phyloP scores from a whole-genome alignment of 2,797 vertebrate species.

The Gallinago nigripennis region DNA sequence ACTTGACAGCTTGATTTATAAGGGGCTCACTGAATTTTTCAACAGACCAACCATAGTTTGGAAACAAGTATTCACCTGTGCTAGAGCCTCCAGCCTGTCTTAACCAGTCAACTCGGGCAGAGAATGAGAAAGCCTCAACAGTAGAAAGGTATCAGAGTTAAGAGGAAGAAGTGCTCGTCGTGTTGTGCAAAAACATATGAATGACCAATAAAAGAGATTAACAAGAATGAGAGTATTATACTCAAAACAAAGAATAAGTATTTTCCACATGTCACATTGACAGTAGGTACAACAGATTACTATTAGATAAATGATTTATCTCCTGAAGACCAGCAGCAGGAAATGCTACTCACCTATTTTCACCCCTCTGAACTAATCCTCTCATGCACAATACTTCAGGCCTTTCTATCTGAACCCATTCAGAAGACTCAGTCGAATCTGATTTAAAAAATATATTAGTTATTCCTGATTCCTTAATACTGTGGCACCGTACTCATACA shows the following conservation, averaged over 20 bases:
- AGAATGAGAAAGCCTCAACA: background rate
- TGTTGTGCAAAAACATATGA: background rate
- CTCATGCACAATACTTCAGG: background rate
- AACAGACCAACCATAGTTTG: conserved; percentile 29
- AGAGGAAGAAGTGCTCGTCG: background rate
- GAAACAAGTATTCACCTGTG: conserved; percentile 48
- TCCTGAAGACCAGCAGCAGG: background rate
- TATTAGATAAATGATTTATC: background rate
- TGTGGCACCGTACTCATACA: background rate
- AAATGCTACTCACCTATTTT: background rate
- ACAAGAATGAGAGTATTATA: background rate
- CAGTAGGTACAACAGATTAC: background rate
- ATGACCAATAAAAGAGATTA: background rate
- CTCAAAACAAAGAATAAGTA: background rate
- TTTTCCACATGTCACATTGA: background rate
- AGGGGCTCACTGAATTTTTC: conserved; percentile 56
- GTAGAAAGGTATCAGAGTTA: background rate
- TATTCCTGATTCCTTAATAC: background rate
- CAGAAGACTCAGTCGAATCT: background rate
- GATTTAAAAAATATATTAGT: background rate
- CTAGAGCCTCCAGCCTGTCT: background rate
- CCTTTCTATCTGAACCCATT: background rate
- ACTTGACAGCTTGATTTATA: conserved; percentile 68
- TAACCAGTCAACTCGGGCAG: conserved; percentile 17
- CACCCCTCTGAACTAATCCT: background rate